Percentiles rank a stretch among this genome's conserved stretches.
phyloP scores from a whole-genome alignment of 2,888 invertebrate species.

The Periphyllus acericola region DNA sequence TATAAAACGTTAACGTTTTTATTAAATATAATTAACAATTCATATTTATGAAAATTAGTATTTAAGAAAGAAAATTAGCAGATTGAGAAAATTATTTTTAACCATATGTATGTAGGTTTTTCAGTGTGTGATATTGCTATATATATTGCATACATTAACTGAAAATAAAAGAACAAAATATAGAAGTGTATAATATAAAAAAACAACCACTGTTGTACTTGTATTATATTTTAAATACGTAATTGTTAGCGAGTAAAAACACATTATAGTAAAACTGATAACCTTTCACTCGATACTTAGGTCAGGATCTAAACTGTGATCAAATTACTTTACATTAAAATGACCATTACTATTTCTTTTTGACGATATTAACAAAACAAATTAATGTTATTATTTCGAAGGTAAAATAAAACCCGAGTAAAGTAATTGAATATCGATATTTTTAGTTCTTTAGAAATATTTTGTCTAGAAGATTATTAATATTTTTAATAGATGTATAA shows the following conservation, averaged over 20 bases:
- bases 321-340: not conserved
- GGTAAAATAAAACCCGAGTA: not conserved
- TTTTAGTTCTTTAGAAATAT: not conserved
- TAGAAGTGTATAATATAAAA: not conserved
- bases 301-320: not conserved
- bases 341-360: not conserved
- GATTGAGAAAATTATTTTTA: not conserved
- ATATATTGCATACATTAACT: too few relatives aligned
- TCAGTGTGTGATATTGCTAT: too few relatives aligned
- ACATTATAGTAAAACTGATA: not conserved
- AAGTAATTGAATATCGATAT: not conserved
- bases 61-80: not conserved
- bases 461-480: not conserved
- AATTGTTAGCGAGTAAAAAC: not conserved
- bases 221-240: not conserved
- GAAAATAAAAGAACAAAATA: too few relatives aligned
- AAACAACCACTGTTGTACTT: not conserved
- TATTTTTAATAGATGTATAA: too few relatives aligned
- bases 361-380: not conserved
- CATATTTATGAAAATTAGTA: too few relatives aligned
- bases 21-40: too few relatives aligned
- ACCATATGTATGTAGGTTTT: not conserved
- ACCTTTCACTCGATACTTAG: not conserved
- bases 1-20: too few relatives aligned
- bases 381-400: not conserved